Evolutionary conservation across 1,140 invertebrate genomes (phyloP).

Genomic region (Drosophila santomea): DNA sequence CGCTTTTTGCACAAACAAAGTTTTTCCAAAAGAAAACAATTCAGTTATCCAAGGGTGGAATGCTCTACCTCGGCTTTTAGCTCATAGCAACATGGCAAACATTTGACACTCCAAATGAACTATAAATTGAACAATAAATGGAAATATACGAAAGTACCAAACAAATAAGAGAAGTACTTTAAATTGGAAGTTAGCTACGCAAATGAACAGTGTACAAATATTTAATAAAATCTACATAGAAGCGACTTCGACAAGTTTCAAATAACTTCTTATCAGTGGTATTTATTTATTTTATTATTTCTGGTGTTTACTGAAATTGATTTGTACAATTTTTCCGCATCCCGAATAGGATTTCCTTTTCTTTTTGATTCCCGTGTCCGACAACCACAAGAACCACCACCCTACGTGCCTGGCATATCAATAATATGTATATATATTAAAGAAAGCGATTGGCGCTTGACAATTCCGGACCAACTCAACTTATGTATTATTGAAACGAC

Average conservation of each 20-base stretch:
- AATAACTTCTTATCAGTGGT: conserved; percentile 2
- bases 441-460: conserved; percentile 24
- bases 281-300: conserved; percentile 19
- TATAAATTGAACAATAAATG: no score
- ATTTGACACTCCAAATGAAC: no score
- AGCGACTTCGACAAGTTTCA: background rate
- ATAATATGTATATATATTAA: conserved; percentile 34
- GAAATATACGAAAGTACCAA: no score
- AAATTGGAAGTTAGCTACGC: no score
- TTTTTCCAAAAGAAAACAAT: no score
- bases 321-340: conserved; percentile 5
- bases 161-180: no score
- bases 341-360: conserved; percentile 1
- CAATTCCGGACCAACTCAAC: conserved; percentile 47
- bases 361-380: conserved; percentile 24
- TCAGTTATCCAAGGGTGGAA: no score
- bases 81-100: no score
- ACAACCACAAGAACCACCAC: conserved; percentile 16
- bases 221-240: conserved; percentile 3
- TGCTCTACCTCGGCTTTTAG: no score
- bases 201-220: conserved; percentile 15
- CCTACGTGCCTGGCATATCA: conserved; percentile 57
- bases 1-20: no score
- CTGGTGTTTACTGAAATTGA: conserved; percentile 13
- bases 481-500: conserved; percentile 68